Percentiles rank a stretch among this genome's conserved stretches.
Conservation (phyloP, 2,797 vertebrate species). For the Notolabrus celidotus region DNA sequence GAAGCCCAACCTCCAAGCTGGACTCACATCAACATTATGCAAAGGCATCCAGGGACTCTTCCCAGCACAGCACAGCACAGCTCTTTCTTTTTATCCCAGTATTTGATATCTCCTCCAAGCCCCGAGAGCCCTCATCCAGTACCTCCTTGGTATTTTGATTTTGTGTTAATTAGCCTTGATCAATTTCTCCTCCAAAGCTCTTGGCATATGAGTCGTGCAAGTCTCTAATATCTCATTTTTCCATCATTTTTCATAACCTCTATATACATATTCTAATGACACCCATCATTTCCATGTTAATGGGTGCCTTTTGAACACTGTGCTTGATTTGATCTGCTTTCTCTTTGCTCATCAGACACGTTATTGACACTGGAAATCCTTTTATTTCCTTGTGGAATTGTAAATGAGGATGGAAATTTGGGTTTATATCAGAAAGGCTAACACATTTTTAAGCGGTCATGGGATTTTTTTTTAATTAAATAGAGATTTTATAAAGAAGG, state of each 20-base stretch:
- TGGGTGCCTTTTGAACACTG: conserved; percentile 1
- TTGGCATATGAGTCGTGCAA: conserved; percentile 25
- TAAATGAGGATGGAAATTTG: neutral
- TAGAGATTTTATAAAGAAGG: too few relatives aligned
- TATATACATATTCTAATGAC: neutral
- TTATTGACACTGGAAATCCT: conserved; percentile 29
- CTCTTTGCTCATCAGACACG: conserved; percentile 27
- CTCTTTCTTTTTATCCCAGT: conserved; percentile 41
- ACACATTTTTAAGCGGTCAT: neutral
- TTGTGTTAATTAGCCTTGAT: conserved; percentile 65
- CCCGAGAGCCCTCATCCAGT: conserved; percentile 35
- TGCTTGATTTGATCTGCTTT: conserved; percentile 23
- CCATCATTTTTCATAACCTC: neutral
- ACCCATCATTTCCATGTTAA: neutral
- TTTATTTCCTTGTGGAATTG: conserved; percentile 20
- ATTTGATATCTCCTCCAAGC: conserved; percentile 52
- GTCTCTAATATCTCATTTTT: conserved; percentile 17
- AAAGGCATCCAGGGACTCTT: conserved; percentile 41
- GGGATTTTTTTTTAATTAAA: too few relatives aligned
- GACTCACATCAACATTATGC: conserved; percentile 29
- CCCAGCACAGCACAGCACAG: conserved; percentile 11
- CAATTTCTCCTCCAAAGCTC: conserved; percentile 47
- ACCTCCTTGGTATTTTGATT: conserved; percentile 42
- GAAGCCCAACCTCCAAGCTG: conserved; percentile 26
- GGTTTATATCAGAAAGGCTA: too few relatives aligned